A percentile compares a stretch with the other conserved stretches of the same genome.
phyloP scores from a whole-genome alignment of 2,113 vertebrate genomes.

The Hippocampus guttulatus region DNA sequence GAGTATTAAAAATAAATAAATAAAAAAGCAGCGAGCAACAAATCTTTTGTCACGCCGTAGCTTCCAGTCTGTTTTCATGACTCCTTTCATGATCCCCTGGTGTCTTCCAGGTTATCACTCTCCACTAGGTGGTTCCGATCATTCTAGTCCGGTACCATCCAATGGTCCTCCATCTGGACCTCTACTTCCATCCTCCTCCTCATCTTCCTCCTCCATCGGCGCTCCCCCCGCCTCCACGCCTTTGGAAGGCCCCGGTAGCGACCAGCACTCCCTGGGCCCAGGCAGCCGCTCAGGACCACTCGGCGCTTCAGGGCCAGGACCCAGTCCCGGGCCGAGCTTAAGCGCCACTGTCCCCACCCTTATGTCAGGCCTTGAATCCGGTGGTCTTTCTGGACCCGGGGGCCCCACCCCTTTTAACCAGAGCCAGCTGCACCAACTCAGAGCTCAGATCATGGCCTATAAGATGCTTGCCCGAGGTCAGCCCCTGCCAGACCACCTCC shows the following conservation, averaged over 20 bases:
- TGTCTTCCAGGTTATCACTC: slow-evolving; percentile 84
- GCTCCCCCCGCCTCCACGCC: slow-evolving; percentile 75
- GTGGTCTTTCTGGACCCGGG: slow-evolving; percentile 47
- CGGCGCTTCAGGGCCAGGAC: slow-evolving; percentile 46
- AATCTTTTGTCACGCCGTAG: too few relatives aligned
- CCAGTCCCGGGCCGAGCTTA: slow-evolving; percentile 51
- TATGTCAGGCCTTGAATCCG: slow-evolving; percentile 48
- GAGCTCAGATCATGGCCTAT: slow-evolving; percentile 95
- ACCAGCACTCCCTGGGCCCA: slow-evolving; percentile 77
- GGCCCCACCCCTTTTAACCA: slow-evolving; percentile 86
- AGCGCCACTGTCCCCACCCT: slow-evolving; percentile 37
- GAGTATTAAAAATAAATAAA: too few relatives aligned
- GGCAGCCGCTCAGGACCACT: slow-evolving; percentile 68
- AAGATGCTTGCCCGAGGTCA: slow-evolving; percentile 90
- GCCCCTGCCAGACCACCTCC: slow-evolving; percentile 85
- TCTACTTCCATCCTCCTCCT: slow-evolving; percentile 72
- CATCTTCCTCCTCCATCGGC: slow-evolving; percentile 63
- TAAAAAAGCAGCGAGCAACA: too few relatives aligned
- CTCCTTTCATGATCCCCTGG: neutral
- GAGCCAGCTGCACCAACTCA: slow-evolving; percentile 88
- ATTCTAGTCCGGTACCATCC: slow-evolving; percentile 87
- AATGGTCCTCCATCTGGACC: slow-evolving; percentile 85
- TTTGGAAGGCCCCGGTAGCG: slow-evolving; percentile 71
- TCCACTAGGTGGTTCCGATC: slow-evolving; percentile 86
- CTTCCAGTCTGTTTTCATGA: too few relatives aligned